Evolutionary conservation across 64 coral and sea anemone genomes (phyloP), one percentile per base, ranked within the genome.

Genomic region (Pachyseris speciosa): DNA sequence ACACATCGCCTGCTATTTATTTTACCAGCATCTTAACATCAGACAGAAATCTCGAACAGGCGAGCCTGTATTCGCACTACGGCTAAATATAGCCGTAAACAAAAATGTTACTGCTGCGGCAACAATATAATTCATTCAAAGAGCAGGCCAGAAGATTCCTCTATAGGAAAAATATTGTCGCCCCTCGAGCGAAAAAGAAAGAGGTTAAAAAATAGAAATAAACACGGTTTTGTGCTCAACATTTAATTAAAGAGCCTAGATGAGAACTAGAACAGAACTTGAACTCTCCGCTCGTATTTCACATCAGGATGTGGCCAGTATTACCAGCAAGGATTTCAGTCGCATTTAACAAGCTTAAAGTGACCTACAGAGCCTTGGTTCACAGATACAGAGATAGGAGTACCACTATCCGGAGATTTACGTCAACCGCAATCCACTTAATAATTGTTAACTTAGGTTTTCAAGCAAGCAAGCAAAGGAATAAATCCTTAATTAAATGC

Each of bases 21-120:
- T 34, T 81, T 51, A 81, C 52, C 51, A 36, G 19, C 52, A 77
- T 32, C 13, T 20, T 17, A 32, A 34, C 27, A 44, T 13, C 44
- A 81, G 77, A 81, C 77, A 61, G 11, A 61, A 63, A 38, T 81
- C 52, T 81, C 53, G 22, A 61, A 81, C 3, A 81, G 51, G 31
- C 20, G 32, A 81, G 53, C 20, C 32, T 22, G 51, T 40, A 60
- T 61, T 39, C 36, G 34, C 53, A n/a, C 9, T n/a, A 3, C 36
- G 42, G 34, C 77, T 81, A 81, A 39, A 81, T 64, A 61, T 81
- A 81, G 77, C 77, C 13, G 0, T 26, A 13, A 26, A 26, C 34
- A 41, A 81, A 81, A 81, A 61, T 60, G 36, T 39, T 36, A 20
- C 6, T 19, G 27, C 30, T 17, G 32, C 49, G 20, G 0, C 37